A percentile compares a stretch with the other conserved stretches of the same genome.
phyloP scores from a whole-genome alignment of 2,113 vertebrate genomes.

The Phodopus roborovskii region DNA sequence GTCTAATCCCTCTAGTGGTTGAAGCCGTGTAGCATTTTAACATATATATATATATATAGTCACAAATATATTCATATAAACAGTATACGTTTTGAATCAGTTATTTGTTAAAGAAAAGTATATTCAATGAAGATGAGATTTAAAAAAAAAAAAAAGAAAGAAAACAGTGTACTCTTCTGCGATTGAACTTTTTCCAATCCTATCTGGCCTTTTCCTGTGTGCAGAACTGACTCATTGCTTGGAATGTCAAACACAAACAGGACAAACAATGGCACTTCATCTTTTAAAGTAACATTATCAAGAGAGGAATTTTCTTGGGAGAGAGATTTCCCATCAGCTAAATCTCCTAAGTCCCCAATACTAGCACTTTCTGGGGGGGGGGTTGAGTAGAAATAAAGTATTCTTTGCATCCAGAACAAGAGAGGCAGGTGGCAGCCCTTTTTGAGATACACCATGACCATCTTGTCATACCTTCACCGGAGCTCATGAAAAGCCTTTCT shows the following conservation, averaged over 20 bases:
- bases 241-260: constrained; percentile 74
- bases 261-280: constrained; percentile 81
- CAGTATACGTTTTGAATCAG: constrained; percentile 85
- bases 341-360: constrained; percentile 59
- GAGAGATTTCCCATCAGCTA: constrained; percentile 74
- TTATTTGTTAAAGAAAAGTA: constrained; percentile 80
- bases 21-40: constrained; percentile 85
- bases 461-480: constrained; percentile 78
- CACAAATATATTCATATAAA: constrained; percentile 82
- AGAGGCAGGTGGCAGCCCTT: constrained; percentile 62
- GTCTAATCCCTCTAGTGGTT: constrained; percentile 81
- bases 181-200: constrained; percentile 71
- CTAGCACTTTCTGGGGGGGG: constrained; percentile 76
- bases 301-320: constrained; percentile 71
- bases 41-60: constrained; percentile 73
- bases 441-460: constrained; percentile 66
- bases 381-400: constrained; percentile 63
- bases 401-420: constrained; percentile 80
- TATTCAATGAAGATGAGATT: constrained; percentile 72
- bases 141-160: background rate
- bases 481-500: constrained; percentile 87
- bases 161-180: constrained; percentile 62
- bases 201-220: constrained; percentile 77
- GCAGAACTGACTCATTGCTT: constrained; percentile 83
- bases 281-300: constrained; percentile 74